Evolutionary conservation across 2,797 vertebrate genomes (phyloP).

Genomic region (Syngnathus acus): DNA sequence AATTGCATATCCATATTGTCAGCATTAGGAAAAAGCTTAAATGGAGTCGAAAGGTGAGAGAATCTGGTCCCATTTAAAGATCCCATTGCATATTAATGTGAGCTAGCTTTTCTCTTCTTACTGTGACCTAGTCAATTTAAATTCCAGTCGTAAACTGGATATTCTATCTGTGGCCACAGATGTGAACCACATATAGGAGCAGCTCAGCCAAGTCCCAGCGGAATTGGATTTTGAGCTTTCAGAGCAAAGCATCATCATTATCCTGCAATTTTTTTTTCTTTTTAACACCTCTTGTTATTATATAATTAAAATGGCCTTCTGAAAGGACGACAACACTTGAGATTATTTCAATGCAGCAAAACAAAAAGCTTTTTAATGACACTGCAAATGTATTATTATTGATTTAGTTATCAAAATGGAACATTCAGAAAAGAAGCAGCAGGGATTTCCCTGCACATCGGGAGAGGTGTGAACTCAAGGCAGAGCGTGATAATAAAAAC

Average conservation of each 20-base stretch:
- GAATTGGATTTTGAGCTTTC: conserved; percentile 17
- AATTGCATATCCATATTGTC: conserved; percentile 20
- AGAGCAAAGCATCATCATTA: conserved; percentile 37
- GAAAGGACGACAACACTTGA: neutral
- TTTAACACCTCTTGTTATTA: neutral
- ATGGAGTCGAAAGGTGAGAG: conserved; percentile 20
- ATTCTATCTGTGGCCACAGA: conserved; percentile 51
- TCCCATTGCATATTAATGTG: conserved; percentile 47
- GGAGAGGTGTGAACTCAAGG: neutral
- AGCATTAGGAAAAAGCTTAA: conserved; percentile 24
- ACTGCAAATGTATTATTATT: too few species aligned
- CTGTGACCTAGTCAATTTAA: conserved; percentile 39
- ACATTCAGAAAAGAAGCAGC: neutral
- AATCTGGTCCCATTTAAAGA: conserved; percentile 37
- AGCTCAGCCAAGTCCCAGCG: conserved; percentile 18
- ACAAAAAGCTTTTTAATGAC: too few species aligned
- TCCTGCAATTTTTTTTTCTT: conserved; percentile 27
- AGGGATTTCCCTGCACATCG: neutral
- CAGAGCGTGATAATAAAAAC: conserved; percentile 19
- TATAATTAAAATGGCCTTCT: too few species aligned
- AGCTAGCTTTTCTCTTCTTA: conserved; percentile 27
- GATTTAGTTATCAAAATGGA: neutral
- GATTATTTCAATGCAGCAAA: too few species aligned
- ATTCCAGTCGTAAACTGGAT: conserved; percentile 58
- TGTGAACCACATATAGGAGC: conserved; percentile 55